Evolutionary conservation across 2,888 invertebrate genomes (phyloP).

Genomic region (Chironomus tentans): DNA sequence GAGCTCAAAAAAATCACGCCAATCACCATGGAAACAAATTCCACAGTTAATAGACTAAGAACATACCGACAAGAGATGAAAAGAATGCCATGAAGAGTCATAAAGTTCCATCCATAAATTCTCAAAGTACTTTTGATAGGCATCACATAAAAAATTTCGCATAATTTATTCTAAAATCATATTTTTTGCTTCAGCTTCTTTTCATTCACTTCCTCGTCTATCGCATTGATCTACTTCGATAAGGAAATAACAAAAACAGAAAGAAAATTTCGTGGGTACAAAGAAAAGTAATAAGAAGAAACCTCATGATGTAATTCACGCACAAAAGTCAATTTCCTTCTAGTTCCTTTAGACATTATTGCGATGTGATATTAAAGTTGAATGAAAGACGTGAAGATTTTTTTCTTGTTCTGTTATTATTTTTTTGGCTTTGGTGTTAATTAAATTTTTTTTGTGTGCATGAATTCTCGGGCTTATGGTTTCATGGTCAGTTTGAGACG

Average conservation of each 20-base stretch:
- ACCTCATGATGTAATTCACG: background rate
- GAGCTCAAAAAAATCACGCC: no score
- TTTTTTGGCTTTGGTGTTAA: no score
- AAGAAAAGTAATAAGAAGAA: background rate
- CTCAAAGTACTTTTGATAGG: background rate
- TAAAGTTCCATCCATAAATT: background rate
- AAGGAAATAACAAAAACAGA: no score
- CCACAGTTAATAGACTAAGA: background rate
- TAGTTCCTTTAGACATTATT: no score
- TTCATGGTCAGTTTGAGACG: no score
- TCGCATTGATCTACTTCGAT: background rate
- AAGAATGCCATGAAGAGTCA: background rate
- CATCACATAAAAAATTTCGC: background rate
- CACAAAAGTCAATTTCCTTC: background rate
- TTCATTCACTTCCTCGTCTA: background rate
- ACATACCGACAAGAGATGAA: background rate
- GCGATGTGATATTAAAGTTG: no score
- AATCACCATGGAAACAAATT: no score
- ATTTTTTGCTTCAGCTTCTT: background rate
- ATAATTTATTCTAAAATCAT: background rate
- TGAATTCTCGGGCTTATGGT: no score
- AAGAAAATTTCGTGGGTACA: no score
- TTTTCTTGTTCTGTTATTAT: no score
- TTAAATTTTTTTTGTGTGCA: no score
- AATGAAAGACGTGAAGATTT: no score